Base-by-base conservation (phyloP, 2,888 invertebrate genomes). In the Napeogenes inachia region DNA sequence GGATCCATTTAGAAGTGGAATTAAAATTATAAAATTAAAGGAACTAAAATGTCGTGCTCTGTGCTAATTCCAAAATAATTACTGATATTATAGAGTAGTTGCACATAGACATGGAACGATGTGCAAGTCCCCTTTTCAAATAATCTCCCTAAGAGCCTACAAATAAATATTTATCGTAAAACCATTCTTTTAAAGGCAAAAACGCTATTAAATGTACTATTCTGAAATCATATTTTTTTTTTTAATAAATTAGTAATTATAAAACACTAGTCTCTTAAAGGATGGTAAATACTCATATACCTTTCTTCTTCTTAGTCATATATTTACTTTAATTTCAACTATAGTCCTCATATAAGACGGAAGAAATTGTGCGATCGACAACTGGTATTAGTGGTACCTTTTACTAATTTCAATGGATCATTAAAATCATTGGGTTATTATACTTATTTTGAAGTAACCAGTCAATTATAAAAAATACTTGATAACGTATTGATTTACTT, bases 41-140 rank as follows among this genome's bases (percentile, higher is more conserved):
- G 71, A 50, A 50, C 50, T 21, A 50, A 50, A 75, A 76, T 75
- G 76, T 73, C 70, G 75, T 77, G 76, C 73, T 71, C 66, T 71
- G 67, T 72, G 74, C 75, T 64, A 58, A 63, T 64, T 70, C 75
- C 77, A 70, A 58, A 55, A 62, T 60, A 56, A 59, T 60, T 68
- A 78, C 54, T 54, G 58, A 50, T 79, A 81, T 78, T 75, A 78
- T 86, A 85, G 85, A 76, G 77, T 78, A 79, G 77, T 77, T 79
- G 81, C 84, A 84, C 80, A 79, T 81, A 82, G 81, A 77, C 72
- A 83, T 82, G 79, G 71, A 80, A 75, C 74, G 70, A 81, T 79
- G 75, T 80, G 80, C 84, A 82, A 84, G 74, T 70, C 78, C 80
- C 80, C 79, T 78, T 73, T 75, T 72, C 75, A 76, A 57, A 50